Conservation (phyloP, 2,797 vertebrate genomes). For the Fundulus diaphanus region DNA sequence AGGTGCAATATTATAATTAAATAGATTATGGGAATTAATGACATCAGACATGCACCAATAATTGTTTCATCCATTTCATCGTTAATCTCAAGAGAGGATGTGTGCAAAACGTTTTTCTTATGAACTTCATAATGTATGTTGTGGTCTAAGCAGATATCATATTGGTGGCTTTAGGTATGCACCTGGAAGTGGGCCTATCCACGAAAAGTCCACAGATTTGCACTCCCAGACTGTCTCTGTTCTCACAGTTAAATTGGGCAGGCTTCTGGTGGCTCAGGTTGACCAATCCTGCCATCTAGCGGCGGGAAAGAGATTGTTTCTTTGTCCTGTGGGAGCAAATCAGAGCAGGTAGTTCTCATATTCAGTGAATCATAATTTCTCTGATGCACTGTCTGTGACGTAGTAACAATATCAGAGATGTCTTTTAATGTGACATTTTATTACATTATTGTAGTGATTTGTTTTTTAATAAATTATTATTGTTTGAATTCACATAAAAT, state of each 20-base stretch:
- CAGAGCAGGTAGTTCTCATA: conserved; percentile 1
- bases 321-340: conserved; percentile 12
- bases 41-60: background rate
- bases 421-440: conserved; percentile 5
- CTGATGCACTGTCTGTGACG: background rate
- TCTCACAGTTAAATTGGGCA: background rate
- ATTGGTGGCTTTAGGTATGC: background rate
- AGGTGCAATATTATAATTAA: background rate
- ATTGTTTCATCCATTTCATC: background rate
- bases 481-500: too few species aligned
- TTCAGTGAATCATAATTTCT: conserved; percentile 11
- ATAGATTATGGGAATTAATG: background rate
- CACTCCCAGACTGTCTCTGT: background rate
- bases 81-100: too few species aligned
- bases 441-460: too few species aligned
- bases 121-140: background rate
- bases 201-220: background rate
- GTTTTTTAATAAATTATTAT: background rate
- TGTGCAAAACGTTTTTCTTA: too few species aligned
- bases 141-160: background rate
- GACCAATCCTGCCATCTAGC: conserved; percentile 70
- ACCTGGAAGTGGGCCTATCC: background rate
- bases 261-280: conserved; percentile 11
- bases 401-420: background rate
- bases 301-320: conserved; percentile 18